phyloP scores from a whole-genome alignment of 1,140 invertebrate genomes.

The Goniozus legneri region DNA sequence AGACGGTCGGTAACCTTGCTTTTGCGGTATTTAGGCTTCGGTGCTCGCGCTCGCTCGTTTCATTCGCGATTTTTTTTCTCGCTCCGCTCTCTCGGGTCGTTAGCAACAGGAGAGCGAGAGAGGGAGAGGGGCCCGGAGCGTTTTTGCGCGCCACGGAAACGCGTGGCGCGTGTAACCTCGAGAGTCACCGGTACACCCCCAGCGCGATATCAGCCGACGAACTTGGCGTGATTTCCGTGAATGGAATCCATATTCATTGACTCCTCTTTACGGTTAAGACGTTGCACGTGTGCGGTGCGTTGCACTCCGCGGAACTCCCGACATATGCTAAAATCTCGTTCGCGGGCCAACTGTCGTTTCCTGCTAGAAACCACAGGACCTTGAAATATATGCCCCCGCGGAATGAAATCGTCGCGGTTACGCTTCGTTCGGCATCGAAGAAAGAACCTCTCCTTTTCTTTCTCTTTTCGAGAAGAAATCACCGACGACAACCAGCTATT shows the following conservation, averaged over 20 bases:
- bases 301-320: constrained; percentile 28
- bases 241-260: constrained; percentile 45
- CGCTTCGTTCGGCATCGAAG: constrained; percentile 16
- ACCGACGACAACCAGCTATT: no score
- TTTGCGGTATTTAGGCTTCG: not conserved
- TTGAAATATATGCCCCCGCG: constrained; percentile 48
- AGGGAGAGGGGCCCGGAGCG: not conserved
- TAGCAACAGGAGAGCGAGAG: not conserved
- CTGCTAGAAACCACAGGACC: constrained; percentile 40
- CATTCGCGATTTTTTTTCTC: not conserved
- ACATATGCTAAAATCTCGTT: constrained; percentile 47
- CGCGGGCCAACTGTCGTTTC: constrained; percentile 46
- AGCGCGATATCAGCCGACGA: constrained; percentile 1
- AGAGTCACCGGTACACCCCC: no score
- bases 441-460: constrained; percentile 1
- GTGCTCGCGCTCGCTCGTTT: not conserved
- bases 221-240: constrained; percentile 15
- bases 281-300: constrained; percentile 27
- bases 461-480: no score
- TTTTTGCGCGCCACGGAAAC: not conserved
- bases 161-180: no score
- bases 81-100: not conserved
- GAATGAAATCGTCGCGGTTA: constrained; percentile 29
- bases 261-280: constrained; percentile 19
- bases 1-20: not conserved